These are phyloP conservation scores for Daphoenositta chrysoptera DNA, from an alignment of 2,113 vertebrate genomes.

Conservation along the genomic window DNA sequence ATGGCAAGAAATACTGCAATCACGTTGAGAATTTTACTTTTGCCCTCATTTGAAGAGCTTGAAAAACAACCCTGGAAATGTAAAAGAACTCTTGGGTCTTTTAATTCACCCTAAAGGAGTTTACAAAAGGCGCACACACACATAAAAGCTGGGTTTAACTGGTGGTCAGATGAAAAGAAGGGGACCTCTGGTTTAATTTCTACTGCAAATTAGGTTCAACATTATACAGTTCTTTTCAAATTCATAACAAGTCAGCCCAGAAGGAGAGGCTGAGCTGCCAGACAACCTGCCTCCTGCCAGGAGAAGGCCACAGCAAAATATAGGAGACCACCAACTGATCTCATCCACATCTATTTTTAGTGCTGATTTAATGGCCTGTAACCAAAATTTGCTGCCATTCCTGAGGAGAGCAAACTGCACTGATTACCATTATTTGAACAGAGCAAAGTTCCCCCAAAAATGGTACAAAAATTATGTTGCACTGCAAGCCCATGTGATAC, in stretches of 20 bases:
- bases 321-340: conserved; percentile 53
- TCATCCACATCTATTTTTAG: conserved; percentile 68
- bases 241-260: neutral
- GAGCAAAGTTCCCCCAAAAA: neutral
- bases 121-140: neutral
- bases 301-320: conserved; percentile 33
- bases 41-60: conserved; percentile 20
- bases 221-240: neutral
- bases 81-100: neutral
- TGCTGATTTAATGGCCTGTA: conserved; percentile 53
- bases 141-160: neutral
- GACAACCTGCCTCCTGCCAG: conserved; percentile 41
- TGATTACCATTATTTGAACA: neutral
- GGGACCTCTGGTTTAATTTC: neutral
- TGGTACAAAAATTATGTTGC: neutral
- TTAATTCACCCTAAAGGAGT: neutral
- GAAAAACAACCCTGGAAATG: conserved; percentile 11
- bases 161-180: neutral
- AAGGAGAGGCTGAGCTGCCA: conserved; percentile 21
- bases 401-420: conserved; percentile 20
- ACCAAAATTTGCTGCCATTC: conserved; percentile 48
- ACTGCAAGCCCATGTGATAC: neutral
- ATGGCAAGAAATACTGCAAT: conserved; percentile 8
- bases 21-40: conserved; percentile 45
- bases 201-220: neutral